phyloP scores from a whole-genome alignment of 2,797 vertebrate genomes.

The Ispidina lecontei region DNA sequence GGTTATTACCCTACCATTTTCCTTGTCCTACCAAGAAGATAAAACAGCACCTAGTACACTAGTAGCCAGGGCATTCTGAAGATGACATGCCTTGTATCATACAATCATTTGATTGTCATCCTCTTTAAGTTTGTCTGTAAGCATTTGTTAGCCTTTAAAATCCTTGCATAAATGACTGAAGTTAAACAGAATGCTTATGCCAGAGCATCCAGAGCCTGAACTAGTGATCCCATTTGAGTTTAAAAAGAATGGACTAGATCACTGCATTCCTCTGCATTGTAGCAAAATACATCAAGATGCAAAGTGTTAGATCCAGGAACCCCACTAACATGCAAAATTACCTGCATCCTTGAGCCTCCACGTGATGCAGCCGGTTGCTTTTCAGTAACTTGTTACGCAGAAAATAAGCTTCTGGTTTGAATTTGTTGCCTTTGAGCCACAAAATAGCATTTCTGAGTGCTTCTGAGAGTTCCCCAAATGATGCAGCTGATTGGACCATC shows the following conservation, averaged over 20 bases:
- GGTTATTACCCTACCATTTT: background rate
- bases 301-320: background rate
- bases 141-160: background rate
- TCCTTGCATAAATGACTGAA: background rate
- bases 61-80: background rate
- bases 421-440: conserved; percentile 76
- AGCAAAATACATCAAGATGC: background rate
- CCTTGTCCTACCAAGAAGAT: background rate
- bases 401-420: conserved; percentile 69
- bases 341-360: conserved; percentile 81
- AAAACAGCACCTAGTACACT: background rate
- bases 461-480: conserved; percentile 75
- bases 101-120: background rate
- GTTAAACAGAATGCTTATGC: background rate
- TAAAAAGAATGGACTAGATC: background rate
- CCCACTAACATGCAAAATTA: background rate
- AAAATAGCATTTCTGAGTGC: conserved; percentile 69
- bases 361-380: conserved; percentile 77
- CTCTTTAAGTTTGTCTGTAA: background rate
- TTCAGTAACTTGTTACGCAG: conserved; percentile 78
- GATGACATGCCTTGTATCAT: background rate
- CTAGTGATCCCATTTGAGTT: background rate
- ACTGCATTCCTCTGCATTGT: background rate
- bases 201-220: background rate
- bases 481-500: conserved; percentile 56